Base-by-base conservation (phyloP, 2,797 vertebrate species). In the Esox lucius region DNA sequence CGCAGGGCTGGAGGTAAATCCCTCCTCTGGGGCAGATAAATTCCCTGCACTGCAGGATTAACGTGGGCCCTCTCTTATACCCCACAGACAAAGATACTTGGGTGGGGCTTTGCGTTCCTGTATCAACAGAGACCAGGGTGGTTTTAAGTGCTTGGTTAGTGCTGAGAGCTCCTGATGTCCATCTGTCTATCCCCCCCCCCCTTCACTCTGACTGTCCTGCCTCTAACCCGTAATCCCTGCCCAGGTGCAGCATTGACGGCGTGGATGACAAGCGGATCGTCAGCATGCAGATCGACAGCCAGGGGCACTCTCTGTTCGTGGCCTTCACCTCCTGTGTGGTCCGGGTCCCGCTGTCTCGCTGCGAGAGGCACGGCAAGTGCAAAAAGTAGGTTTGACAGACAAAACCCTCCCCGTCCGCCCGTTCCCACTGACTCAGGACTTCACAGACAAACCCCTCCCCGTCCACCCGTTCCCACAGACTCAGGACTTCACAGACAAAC, bases 321-420 rank as follows among this genome's bases (percentile, higher is more conserved):
- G 96, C 97, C 0, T 99, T 99, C 90, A 95, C 95, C 66, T 98
- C 96, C 78, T 99, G 98, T n/a, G 95, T 98, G 77, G 94, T 99
- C 35, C 96, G 94, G 85, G 95, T 99, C 75, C 97, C 98, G 3
- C 90, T 99, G 59, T 96, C 96, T 70, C 95, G 97, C 39, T 99
- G 98, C 0, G 96, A 99, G 74, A 94, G 95, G 67, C 97, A 99
- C 0, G 91, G 95, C 62, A 95, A 93, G 71, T 99, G 97, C 92
- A 99, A 98, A 91, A 99, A 99, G 97, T 99, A 90, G 0, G 93
- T 90, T 56, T 77, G 22, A 56, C 42, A 26, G 16, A 24, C 11
- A 5, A 61, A 19, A 17, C 19, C 17, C 51, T 56, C 7, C 51
- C 33, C 5, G 33, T 35, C 33, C 35, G 5, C 2, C 33, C 33